Base-by-base conservation (phyloP, 1,140 invertebrate genomes). In the Chlorops oryzae region DNA sequence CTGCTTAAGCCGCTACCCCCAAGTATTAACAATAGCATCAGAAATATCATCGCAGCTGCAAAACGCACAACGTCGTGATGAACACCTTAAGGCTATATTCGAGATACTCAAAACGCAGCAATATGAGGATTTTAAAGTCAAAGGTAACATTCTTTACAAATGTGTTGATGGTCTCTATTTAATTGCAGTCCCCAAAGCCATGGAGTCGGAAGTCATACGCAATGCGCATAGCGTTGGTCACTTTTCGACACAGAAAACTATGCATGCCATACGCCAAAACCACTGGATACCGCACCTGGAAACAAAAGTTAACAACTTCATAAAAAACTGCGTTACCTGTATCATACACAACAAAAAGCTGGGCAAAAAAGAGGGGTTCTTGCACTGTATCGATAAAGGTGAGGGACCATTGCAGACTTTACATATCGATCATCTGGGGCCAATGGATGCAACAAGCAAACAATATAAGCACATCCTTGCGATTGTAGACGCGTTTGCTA, bases 401-500 rank as follows among this genome's bases (percentile, higher is more conserved):
- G 59, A 61, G n/a, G n/a, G n/a, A n/a, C n/a, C n/a, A n/a, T n/a
- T n/a, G n/a, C n/a, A n/a, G n/a, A n/a, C n/a, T n/a, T n/a, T n/a
- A n/a, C n/a, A n/a, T n/a, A n/a, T n/a, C n/a, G n/a, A n/a, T n/a
- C n/a, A n/a, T n/a, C 21, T 35, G n/a, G 73, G 74, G 43, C 71
- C 72, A 6, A 28, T 75, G 5, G 41, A 54, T 18, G 37, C 55
- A 17, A 68, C 67, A 0, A 52, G 54, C 5, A 75, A 75, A 28
- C 50, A 54, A 12, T 75, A 75, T 47, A 62, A 66, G 15, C 57
- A 74, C 52, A 59, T 75, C 6, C 59, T 75, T 0, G 65, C 56
- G 0, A 48, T 75, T 0, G 50, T 73, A 3, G 72, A 74, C 52
- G 66, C 51, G 1, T 74, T 73, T 56, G 62, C 63, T 2, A 74